These are phyloP conservation scores for Clivina fossor DNA, from an alignment of 2,888 invertebrate genomes.

Conservation along the genomic window DNA sequence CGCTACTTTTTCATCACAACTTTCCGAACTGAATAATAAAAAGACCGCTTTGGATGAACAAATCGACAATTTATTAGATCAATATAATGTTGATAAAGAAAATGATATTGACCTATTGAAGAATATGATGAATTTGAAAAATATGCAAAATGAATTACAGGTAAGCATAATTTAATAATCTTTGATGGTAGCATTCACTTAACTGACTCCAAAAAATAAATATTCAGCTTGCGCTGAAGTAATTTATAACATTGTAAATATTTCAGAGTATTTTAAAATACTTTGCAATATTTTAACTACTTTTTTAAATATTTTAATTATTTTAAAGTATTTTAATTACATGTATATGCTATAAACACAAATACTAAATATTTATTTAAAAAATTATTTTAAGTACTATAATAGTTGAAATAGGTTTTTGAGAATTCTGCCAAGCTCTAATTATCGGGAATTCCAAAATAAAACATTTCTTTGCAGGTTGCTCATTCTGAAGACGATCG, in stretches of 20 bases:
- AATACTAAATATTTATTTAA: no score
- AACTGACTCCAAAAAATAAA: background rate
- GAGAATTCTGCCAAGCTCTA: constrained; percentile 6
- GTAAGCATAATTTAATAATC: constrained; percentile 1
- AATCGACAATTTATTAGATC: constrained; percentile 12
- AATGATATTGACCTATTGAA: constrained; percentile 13
- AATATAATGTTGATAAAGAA: background rate
- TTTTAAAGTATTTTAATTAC: no score
- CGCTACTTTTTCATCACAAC: constrained; percentile 3
- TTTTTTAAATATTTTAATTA: background rate
- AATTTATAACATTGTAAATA: background rate
- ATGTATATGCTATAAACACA: constrained; percentile 42
- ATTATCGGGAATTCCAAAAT: background rate
- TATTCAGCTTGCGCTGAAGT: no score
- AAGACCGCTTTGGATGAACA: constrained; percentile 7
- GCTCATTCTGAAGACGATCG: constrained; percentile 27
- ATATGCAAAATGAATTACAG: constrained; percentile 17
- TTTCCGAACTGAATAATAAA: constrained; percentile 10
- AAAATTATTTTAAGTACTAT: no score
- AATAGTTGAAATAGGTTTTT: constrained; percentile 40
- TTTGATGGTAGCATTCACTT: background rate
- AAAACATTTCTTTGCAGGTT: background rate
- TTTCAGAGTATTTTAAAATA: constrained; percentile 1
- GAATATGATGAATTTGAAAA: constrained; percentile 5
- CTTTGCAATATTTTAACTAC: background rate